Percentiles rank a stretch among this genome's conserved stretches.
Conservation (phyloP, 2,888 invertebrate species). For the Tipula unca region DNA sequence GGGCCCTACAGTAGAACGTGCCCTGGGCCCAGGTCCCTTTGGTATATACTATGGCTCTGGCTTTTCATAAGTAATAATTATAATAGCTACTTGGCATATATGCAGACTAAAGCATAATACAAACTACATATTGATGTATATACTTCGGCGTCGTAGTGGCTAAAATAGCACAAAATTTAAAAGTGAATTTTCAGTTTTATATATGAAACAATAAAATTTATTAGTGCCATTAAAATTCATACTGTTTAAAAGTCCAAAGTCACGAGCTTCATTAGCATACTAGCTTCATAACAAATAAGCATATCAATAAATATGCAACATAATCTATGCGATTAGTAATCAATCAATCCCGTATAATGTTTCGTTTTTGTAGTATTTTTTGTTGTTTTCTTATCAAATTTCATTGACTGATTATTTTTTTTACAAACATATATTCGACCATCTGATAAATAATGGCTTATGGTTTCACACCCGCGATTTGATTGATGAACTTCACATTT, state of each 20-base stretch:
- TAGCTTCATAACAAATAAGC: background rate
- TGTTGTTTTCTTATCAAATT: background rate
- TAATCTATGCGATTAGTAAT: background rate
- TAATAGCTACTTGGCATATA: too few species aligned
- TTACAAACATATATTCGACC: background rate
- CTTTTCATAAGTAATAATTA: too few species aligned
- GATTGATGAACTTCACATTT: background rate
- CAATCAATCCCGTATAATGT: background rate
- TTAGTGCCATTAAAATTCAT: too few species aligned
- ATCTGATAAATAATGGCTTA: background rate
- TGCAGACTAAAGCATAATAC: too few species aligned
- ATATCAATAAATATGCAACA: background rate
- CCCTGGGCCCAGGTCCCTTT: too few species aligned
- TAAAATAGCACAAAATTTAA: too few species aligned
- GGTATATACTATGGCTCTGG: too few species aligned
- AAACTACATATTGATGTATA: too few species aligned
- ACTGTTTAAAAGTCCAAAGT: background rate
- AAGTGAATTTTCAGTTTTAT: too few species aligned
- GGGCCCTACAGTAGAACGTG: too few species aligned
- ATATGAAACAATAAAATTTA: too few species aligned
- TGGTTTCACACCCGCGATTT: background rate
- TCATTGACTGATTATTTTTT: background rate
- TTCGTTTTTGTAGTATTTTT: background rate
- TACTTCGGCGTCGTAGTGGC: too few species aligned
- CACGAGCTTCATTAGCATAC: background rate